Conservation (phyloP, 2,113 vertebrate genomes). For the Catagonus wagneri region DNA sequence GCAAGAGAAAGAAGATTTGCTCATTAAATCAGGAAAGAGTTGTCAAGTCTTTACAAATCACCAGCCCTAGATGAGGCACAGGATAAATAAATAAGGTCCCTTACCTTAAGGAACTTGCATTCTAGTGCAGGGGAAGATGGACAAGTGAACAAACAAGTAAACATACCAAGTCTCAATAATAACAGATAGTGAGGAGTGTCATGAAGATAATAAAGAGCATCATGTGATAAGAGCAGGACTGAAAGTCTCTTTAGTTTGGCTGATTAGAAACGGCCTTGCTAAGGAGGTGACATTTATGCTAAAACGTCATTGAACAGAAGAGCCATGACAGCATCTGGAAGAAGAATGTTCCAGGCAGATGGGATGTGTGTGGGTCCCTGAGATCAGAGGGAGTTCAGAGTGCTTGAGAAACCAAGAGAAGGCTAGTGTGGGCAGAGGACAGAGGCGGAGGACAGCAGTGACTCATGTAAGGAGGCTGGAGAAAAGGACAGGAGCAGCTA, state of each 20-base stretch:
- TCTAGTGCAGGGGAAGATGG: background rate
- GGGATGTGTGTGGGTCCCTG: background rate
- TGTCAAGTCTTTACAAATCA: background rate
- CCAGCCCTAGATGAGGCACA: background rate
- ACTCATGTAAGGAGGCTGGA: background rate
- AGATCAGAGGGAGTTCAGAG: background rate
- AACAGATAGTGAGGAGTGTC: background rate
- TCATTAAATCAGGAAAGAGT: background rate
- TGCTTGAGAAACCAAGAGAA: background rate
- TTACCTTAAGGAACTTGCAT: background rate
- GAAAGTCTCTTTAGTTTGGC: too few species aligned
- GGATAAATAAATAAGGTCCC: background rate
- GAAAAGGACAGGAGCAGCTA: background rate
- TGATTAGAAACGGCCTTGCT: background rate
- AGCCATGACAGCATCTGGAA: background rate
- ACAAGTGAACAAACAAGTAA: background rate
- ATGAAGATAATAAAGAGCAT: background rate
- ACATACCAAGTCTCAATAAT: background rate
- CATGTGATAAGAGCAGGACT: background rate
- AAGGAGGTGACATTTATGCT: background rate
- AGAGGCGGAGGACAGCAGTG: accelerated
- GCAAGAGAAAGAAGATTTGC: background rate
- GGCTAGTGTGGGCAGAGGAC: background rate
- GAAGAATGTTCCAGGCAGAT: background rate
- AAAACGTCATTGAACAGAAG: background rate